These are phyloP conservation scores for Artibeus lituratus DNA, from an alignment of 2,797 vertebrate genomes.

Conservation along the genomic window DNA sequence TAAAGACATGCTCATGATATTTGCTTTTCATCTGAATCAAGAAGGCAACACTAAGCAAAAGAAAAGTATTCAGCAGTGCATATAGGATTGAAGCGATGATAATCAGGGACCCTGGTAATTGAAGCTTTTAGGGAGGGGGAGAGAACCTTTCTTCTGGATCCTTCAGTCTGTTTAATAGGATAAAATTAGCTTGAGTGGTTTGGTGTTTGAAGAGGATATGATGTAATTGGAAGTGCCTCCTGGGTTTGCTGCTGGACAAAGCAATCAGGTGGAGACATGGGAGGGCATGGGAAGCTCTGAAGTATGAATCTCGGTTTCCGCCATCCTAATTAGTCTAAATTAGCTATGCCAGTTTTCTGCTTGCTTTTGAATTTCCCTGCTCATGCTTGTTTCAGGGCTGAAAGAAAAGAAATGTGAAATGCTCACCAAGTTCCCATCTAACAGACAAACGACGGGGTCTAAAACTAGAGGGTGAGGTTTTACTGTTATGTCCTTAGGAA, in stretches of 20 bases:
- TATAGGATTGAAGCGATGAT: constrained; percentile 84
- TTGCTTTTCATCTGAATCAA: constrained; percentile 85
- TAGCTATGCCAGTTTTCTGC: constrained; percentile 86
- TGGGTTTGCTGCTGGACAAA: constrained; percentile 86
- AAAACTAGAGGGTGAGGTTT: constrained; percentile 36
- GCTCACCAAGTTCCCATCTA: constrained; percentile 69
- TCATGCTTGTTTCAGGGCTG: constrained; percentile 78
- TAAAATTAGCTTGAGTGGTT: constrained; percentile 87
- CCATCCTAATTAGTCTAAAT: constrained; percentile 86
- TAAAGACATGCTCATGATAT: constrained; percentile 83
- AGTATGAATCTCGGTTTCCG: constrained; percentile 78
- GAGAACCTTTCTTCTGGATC: constrained; percentile 86
- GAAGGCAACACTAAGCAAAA: constrained; percentile 82
- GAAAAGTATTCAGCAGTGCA: constrained; percentile 83
- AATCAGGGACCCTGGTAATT: constrained; percentile 86
- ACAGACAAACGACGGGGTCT: constrained; percentile 13
- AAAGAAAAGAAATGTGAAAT: constrained; percentile 72
- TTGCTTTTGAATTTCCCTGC: constrained; percentile 83
- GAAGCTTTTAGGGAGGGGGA: constrained; percentile 82
- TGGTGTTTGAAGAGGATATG: constrained; percentile 87
- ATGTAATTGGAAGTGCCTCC: constrained; percentile 87
- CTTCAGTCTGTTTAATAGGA: constrained; percentile 88
- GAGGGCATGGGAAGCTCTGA: constrained; percentile 83
- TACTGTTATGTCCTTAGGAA: constrained; percentile 51
- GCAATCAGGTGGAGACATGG: constrained; percentile 84